phyloP scores from a whole-genome alignment of 2,888 invertebrate species.

The Chrysolina haemoptera region DNA sequence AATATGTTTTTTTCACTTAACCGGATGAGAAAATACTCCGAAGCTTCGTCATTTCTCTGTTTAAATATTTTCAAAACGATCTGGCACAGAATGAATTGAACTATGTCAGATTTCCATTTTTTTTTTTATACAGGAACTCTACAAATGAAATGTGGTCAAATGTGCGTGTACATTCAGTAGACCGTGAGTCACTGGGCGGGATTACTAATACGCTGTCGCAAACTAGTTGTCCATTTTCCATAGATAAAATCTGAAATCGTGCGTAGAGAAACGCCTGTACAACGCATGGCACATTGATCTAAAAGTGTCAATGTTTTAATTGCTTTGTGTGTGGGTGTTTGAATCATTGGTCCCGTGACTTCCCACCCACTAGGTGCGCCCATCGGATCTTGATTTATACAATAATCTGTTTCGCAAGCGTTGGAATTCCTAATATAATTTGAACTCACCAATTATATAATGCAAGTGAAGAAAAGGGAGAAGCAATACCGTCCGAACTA shows the following conservation, averaged over 20 bases:
- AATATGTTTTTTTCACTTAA: no score
- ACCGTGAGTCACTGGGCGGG: slow-evolving; percentile 12
- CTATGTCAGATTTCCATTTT: no score
- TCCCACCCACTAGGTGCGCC: slow-evolving; percentile 47
- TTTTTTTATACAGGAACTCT: no score
- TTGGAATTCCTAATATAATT: slow-evolving; percentile 19
- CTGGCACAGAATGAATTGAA: not conserved
- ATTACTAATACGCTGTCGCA: slow-evolving; percentile 16
- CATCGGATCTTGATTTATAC: slow-evolving; percentile 29
- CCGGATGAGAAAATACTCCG: no score
- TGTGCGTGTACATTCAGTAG: slow-evolving; percentile 5
- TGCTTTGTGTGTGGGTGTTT: slow-evolving; percentile 50
- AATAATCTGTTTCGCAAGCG: slow-evolving; percentile 31
- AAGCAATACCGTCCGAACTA: not conserved
- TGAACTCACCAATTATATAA: slow-evolving; percentile 17
- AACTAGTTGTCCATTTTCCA: slow-evolving; percentile 27
- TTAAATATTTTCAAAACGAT: no score
- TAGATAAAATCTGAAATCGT: slow-evolving; percentile 32
- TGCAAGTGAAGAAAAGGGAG: not conserved
- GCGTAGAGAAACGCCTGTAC: slow-evolving; percentile 27
- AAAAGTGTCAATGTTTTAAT: slow-evolving; percentile 51
- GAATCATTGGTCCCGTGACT: slow-evolving; percentile 46
- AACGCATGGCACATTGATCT: slow-evolving; percentile 29
- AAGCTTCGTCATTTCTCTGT: no score
- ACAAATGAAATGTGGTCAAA: no score